A percentile compares a stretch with the other conserved stretches of the same genome.
Evolutionary conservation across 2,888 invertebrate species (phyloP).

Genomic region (Eueremaeus valkanovi): DNA sequence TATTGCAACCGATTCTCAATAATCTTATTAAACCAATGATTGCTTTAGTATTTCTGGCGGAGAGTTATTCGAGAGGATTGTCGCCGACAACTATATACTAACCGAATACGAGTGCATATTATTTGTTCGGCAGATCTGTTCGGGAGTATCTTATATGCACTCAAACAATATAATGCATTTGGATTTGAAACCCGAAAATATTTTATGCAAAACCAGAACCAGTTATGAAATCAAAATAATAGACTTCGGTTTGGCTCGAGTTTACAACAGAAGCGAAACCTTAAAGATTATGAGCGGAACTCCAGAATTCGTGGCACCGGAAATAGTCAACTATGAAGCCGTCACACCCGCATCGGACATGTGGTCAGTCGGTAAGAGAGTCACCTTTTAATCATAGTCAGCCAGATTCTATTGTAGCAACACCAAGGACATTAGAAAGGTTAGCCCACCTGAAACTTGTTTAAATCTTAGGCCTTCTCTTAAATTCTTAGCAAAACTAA

Average conservation of each 20-base stretch:
- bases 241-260: constrained; percentile 85
- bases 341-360: constrained; percentile 81
- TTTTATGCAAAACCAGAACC: constrained; percentile 79
- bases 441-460: too few species aligned
- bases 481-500: too few species aligned
- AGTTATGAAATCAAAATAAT: constrained; percentile 86
- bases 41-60: constrained; percentile 77
- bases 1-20: not conserved
- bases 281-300: constrained; percentile 74
- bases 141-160: constrained; percentile 87
- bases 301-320: constrained; percentile 87
- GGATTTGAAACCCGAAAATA: constrained; percentile 76
- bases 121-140: constrained; percentile 85
- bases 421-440: too few species aligned
- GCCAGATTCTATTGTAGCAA: too few species aligned
- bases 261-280: constrained; percentile 64
- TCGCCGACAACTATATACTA: constrained; percentile 83
- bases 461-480: too few species aligned
- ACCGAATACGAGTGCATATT: constrained; percentile 76
- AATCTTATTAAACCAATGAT: not conserved
- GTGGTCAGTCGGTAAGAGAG: constrained; percentile 71
- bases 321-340: constrained; percentile 83
- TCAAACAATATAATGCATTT: constrained; percentile 54
- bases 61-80: constrained; percentile 86
- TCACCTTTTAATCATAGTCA: too few species aligned